phyloP scores from a whole-genome alignment of 1,140 invertebrate genomes.

The Batillaria attramentaria region DNA sequence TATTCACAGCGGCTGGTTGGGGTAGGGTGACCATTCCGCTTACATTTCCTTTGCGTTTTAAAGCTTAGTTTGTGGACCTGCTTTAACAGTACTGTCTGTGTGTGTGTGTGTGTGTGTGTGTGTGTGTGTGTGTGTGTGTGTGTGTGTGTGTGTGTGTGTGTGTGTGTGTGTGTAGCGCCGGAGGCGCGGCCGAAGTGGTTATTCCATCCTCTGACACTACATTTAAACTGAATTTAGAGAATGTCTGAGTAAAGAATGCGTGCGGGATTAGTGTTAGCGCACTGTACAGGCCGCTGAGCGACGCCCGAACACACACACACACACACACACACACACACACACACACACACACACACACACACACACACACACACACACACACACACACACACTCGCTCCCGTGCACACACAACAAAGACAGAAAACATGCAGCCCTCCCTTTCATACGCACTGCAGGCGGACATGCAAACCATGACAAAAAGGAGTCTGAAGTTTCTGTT shows the following conservation, averaged over 20 bases:
- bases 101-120: too few relatives aligned
- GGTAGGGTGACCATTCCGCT: too few relatives aligned
- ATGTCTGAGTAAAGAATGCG: too few relatives aligned
- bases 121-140: background rate
- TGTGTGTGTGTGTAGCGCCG: background rate
- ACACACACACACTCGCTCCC: background rate
- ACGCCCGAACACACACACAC: background rate
- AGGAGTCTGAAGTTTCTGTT: background rate
- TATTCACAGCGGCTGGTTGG: too few relatives aligned
- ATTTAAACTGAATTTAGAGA: background rate
- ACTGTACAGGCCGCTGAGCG: background rate
- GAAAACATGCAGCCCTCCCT: background rate
- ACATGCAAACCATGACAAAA: background rate
- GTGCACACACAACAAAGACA: background rate
- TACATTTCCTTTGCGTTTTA: too few relatives aligned
- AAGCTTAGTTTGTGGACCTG: too few relatives aligned
- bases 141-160: background rate
- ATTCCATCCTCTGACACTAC: background rate
- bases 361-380: background rate
- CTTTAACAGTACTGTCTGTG: too few relatives aligned
- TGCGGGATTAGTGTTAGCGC: background rate
- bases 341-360: background rate
- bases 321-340: background rate
- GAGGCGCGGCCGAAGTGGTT: background rate
- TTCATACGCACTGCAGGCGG: background rate